Conservation (phyloP, 2,888 invertebrate species). For the Trachelus stipa region DNA sequence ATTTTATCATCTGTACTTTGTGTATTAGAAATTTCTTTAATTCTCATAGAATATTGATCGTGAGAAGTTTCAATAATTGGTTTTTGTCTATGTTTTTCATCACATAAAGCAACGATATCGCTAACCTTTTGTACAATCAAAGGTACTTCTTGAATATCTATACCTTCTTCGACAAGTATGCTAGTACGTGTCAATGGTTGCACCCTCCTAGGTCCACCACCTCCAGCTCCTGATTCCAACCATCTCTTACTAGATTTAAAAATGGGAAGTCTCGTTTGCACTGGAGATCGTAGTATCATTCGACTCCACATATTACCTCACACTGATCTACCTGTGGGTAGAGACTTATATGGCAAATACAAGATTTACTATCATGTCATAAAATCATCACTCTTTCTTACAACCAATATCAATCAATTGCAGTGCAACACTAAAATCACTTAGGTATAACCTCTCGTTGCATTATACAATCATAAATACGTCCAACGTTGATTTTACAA, state of each 20-base stretch:
- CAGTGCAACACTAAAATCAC: background rate
- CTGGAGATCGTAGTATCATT: background rate
- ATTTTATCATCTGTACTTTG: background rate
- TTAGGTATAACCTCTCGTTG: background rate
- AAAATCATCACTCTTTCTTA: background rate
- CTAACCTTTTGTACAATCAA: conserved; percentile 70
- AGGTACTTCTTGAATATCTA: conserved; percentile 77
- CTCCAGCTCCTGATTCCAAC: conserved; percentile 28
- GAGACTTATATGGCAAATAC: background rate
- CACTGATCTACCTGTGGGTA: background rate
- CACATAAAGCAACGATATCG: conserved; percentile 61
- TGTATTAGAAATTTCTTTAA: conserved; percentile 5
- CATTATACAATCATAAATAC: background rate
- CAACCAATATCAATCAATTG: background rate
- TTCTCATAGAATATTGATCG: background rate
- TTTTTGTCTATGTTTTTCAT: conserved; percentile 13
- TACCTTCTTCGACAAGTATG: conserved; percentile 76
- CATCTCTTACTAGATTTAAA: conserved; percentile 32
- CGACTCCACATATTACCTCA: background rate
- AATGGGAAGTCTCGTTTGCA: conserved; percentile 4
- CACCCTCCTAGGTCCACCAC: conserved; percentile 8
- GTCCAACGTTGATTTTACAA: background rate
- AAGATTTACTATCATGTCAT: background rate
- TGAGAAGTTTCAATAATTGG: conserved; percentile 7
- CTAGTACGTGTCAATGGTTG: conserved; percentile 60